These are phyloP conservation scores for Ennomos erosarius DNA, from an alignment of 2,888 invertebrate genomes.

Conservation along the genomic window DNA sequence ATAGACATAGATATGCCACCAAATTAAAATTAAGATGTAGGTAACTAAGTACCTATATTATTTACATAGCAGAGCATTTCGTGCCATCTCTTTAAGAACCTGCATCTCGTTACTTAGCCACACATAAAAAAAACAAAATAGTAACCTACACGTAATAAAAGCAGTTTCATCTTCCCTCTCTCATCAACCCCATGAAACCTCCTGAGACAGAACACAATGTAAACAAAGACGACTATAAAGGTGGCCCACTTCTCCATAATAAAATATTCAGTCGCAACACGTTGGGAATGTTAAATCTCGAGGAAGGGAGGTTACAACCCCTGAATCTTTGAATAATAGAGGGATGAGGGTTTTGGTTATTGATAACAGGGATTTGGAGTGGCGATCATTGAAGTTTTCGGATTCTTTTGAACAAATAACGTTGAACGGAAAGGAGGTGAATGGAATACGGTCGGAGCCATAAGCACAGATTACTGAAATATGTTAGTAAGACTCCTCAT, in stretches of 20 bases:
- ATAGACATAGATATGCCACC: too few species aligned
- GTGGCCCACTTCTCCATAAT: conserved; percentile 30
- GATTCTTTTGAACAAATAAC: too few species aligned
- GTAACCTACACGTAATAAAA: not conserved
- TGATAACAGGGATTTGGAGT: conserved; percentile 29
- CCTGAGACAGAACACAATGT: conserved; percentile 14
- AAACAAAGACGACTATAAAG: conserved; percentile 15
- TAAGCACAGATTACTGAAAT: too few species aligned
- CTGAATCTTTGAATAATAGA: conserved; percentile 31
- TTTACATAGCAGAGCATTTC: too few species aligned
- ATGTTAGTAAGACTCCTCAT: too few species aligned
- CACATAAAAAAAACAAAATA: too few species aligned
- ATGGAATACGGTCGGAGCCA: too few species aligned
- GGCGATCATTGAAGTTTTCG: conserved; percentile 23
- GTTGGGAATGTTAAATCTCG: conserved; percentile 32
- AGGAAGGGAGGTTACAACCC: conserved; percentile 17
- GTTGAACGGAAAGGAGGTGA: too few species aligned
- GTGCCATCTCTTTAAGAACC: too few species aligned
- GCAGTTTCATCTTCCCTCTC: conserved; percentile 1
- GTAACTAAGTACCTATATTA: too few species aligned
- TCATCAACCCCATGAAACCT: conserved; percentile 24
- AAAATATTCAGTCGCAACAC: conserved; percentile 37
- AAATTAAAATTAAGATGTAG: too few species aligned
- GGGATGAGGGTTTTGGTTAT: conserved; percentile 29
- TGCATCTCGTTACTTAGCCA: too few species aligned